A percentile compares a stretch with the other conserved stretches of the same genome.
These are phyloP conservation scores for Junco hyemalis DNA, from an alignment of 2,113 vertebrate genomes.

Conservation along the genomic window DNA sequence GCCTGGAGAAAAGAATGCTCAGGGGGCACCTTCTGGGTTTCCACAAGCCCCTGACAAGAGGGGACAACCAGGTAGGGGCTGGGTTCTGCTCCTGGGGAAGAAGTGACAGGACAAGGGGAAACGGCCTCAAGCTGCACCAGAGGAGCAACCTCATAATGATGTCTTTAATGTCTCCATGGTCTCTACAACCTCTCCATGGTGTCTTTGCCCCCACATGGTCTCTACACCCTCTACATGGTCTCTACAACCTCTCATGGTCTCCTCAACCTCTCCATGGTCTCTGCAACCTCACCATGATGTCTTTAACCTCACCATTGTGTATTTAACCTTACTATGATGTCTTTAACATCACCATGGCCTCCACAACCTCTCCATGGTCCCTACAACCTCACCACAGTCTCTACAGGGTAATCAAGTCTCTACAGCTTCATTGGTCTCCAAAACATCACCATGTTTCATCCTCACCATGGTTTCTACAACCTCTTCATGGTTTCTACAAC, in stretches of 20 bases:
- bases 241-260: accelerated
- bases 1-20: background rate
- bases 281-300: background rate
- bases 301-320: too few species aligned
- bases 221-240: background rate
- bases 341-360: background rate
- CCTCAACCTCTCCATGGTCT: accelerated
- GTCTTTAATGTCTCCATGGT: background rate
- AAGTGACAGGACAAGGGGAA: background rate
- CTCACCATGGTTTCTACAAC: background rate
- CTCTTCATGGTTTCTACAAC: background rate
- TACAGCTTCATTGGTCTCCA: background rate
- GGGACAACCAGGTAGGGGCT: accelerated
- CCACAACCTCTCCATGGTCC: too few species aligned
- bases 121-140: background rate
- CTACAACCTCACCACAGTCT: background rate
- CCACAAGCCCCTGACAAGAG: background rate
- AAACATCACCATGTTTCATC: background rate
- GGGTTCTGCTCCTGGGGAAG: background rate
- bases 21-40: background rate
- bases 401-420: background rate
- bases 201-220: accelerated
- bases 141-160: background rate
- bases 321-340: accelerated
- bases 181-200: background rate